Conservation (phyloP, 1,140 invertebrate species). For the Branchinecta lynchi region DNA sequence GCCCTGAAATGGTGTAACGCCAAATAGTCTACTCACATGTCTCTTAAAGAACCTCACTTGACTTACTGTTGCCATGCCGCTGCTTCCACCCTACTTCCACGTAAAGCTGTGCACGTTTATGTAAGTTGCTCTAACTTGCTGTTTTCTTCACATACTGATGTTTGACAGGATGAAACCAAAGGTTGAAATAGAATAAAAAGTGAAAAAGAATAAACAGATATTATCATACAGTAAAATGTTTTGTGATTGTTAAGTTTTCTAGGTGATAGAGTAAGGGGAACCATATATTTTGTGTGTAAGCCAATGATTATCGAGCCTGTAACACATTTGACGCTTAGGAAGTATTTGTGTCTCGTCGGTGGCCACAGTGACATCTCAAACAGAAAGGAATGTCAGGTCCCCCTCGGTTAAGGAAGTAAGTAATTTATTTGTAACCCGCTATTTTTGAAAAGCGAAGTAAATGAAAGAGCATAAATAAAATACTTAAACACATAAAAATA, state of each 20-base stretch:
- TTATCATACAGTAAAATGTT: background rate
- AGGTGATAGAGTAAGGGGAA: background rate
- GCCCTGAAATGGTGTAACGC: no score
- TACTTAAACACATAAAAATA: no score
- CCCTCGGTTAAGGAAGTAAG: no score
- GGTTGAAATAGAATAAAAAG: background rate
- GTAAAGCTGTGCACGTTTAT: background rate
- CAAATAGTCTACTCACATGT: background rate
- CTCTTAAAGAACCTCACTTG: background rate
- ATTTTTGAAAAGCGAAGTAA: no score
- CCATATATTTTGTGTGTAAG: conserved; percentile 26
- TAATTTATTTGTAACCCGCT: no score
- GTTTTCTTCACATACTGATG: background rate
- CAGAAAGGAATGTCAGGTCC: no score
- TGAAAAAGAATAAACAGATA: conserved; percentile 7
- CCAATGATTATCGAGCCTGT: no score
- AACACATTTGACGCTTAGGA: no score
- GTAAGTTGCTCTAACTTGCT: background rate
- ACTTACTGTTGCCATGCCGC: background rate
- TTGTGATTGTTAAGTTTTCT: background rate
- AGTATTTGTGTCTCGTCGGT: no score
- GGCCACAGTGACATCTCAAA: no score
- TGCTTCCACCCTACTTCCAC: background rate
- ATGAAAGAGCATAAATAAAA: no score
- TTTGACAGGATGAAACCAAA: background rate